Evolutionary conservation across 1,140 invertebrate genomes (phyloP).

Genomic region (Venustaconcha ellipsiformis): DNA sequence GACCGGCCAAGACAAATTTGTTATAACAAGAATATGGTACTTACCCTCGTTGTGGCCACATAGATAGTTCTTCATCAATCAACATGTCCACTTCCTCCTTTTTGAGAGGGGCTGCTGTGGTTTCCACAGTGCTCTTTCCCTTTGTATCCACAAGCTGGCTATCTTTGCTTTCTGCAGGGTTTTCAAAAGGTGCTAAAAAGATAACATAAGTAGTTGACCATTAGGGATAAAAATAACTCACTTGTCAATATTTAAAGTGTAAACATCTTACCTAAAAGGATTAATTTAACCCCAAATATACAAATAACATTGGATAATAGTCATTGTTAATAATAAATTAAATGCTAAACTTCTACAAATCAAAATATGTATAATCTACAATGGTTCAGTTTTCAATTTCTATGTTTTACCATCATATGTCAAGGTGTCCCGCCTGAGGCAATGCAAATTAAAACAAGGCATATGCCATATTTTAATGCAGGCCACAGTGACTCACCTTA

Average conservation of each 20-base stretch:
- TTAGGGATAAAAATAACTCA: neutral
- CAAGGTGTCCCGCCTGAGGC: too few species aligned
- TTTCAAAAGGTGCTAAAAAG: slow-evolving; percentile 40
- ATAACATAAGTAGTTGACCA: neutral
- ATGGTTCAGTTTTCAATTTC: too few species aligned
- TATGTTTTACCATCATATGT: too few species aligned
- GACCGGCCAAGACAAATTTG: too few species aligned
- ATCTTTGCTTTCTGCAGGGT: slow-evolving; percentile 34
- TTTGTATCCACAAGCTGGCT: neutral
- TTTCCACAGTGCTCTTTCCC: neutral
- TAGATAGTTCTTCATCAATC: slow-evolving; percentile 45
- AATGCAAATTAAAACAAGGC: too few species aligned
- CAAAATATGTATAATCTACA: too few species aligned
- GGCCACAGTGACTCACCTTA: too few species aligned
- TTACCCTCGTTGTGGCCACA: slow-evolving; percentile 36
- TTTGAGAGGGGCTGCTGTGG: slow-evolving; percentile 22
- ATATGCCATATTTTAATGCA: too few species aligned
- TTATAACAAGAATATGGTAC: too few species aligned
- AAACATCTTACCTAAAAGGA: neutral
- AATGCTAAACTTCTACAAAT: neutral
- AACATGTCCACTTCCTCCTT: slow-evolving; percentile 37
- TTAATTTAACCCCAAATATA: neutral
- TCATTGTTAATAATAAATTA: neutral
- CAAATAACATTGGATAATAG: neutral
- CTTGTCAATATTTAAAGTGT: slow-evolving; percentile 4